Percentiles rank a stretch among this genome's conserved stretches.
Conservation (phyloP, 2,113 vertebrate species). For the Mobula hypostoma region DNA sequence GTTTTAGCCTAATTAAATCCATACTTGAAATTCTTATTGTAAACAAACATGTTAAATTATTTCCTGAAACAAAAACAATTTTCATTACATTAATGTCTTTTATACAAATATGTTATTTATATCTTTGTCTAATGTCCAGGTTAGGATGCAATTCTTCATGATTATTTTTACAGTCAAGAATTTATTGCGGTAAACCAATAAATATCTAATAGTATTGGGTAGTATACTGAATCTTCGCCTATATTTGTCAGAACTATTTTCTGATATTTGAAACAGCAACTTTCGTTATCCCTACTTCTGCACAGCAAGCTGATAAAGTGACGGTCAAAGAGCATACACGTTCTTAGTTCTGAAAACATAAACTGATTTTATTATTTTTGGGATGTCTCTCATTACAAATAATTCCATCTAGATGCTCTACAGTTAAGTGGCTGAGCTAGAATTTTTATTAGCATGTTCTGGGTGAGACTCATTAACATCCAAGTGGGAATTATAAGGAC, state of each 20-base stretch:
- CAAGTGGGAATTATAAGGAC: not conserved
- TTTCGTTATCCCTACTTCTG: not conserved
- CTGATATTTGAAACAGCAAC: not conserved
- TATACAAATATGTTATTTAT: not conserved
- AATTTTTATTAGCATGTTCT: no score
- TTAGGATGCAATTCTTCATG: not conserved
- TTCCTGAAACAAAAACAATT: not conserved
- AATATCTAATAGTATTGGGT: not conserved
- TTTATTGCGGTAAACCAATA: conserved; percentile 10
- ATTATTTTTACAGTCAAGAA: not conserved
- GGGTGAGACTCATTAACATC: not conserved
- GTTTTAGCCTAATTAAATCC: not conserved
- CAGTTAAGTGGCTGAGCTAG: not conserved
- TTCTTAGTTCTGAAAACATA: not conserved
- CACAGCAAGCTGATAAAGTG: not conserved
- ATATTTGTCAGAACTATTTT: not conserved
- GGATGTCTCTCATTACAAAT: not conserved
- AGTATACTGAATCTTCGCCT: not conserved
- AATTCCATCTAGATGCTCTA: not conserved
- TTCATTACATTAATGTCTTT: not conserved
- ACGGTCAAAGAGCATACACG: not conserved
- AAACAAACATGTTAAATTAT: not conserved
- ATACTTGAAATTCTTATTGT: not conserved
- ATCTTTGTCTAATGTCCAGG: not conserved
- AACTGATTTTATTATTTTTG: not conserved